Base-by-base conservation (phyloP, 2,113 vertebrate species). In the Pituophis catenifer region DNA sequence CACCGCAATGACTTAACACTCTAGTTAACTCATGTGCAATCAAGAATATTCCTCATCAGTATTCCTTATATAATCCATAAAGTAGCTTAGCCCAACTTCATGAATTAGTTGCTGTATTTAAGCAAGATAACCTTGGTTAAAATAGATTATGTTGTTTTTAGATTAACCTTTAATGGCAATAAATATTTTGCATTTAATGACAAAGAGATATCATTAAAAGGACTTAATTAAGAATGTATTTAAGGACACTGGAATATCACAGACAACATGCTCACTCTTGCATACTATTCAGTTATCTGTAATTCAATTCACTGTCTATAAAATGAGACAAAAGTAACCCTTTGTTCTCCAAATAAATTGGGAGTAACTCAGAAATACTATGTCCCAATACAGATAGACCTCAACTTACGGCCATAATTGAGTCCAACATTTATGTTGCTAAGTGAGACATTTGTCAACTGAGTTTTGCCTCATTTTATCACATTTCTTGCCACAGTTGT, bases 151-250 rank as follows among this genome's bases (percentile, higher is more conserved):
- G 3, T 17, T 38, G 23, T 53, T 1, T 59, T 57, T 13, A 65
- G 8, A 33, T 62, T 90, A 0, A 0, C 90, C 95, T 93, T 86
- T 65, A 93, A 94, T 86, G 57, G 89, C 94, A 91, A 94, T 92
- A 75, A 95, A 89, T 38, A 62, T 4, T 62, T 90, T 90, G 90
- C 50, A 38, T 85, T 90, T 87, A 94, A 9, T 88, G 81, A 93
- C 94, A 58, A 44, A 70, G 95, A 90, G 95, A 24, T 38, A 12
- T 6, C 88, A 65, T 85, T n/a, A 93, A 59, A 86, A 86, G 44
- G n/a, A 86, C 55, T 93, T 93, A 93, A 93, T 90, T 86, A 93
- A 93, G 89, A 85, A 90, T 62, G 75, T 90, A 21, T 62, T 90
- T 90, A 93, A 93, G 75, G 44, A 62, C 55, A 86, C 13, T 62